phyloP scores from a whole-genome alignment of 2,888 invertebrate species.

The Parelbella ahira region DNA sequence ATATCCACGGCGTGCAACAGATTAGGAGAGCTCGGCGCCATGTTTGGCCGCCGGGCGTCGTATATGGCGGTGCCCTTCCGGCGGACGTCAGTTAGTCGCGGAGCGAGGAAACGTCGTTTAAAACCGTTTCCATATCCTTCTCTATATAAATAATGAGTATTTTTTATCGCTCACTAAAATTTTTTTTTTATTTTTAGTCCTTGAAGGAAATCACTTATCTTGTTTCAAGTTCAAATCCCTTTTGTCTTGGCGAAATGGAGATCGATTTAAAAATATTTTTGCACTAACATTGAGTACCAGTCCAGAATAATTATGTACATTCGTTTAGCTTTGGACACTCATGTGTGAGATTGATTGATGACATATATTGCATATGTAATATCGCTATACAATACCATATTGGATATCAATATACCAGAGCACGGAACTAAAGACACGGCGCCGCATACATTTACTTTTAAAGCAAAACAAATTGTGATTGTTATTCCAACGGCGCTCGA shows the following conservation, averaged over 20 bases:
- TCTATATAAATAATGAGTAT: slow-evolving; percentile 9
- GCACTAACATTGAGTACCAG: too few relatives aligned
- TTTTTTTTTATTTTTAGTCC: slow-evolving; percentile 17
- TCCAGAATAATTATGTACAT: too few relatives aligned
- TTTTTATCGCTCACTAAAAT: slow-evolving; percentile 9
- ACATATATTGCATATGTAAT: too few relatives aligned
- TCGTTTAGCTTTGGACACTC: too few relatives aligned
- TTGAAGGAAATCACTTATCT: slow-evolving; percentile 14
- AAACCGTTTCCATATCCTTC: slow-evolving; percentile 19
- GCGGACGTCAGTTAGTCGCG: slow-evolving; percentile 44
- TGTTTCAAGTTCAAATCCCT: slow-evolving; percentile 11
- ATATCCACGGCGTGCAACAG: slow-evolving; percentile 41
- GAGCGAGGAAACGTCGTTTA: slow-evolving; percentile 16
- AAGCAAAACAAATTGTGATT: slow-evolving; percentile 16
- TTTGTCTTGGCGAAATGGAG: background rate
- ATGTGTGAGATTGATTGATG: too few relatives aligned
- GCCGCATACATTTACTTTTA: slow-evolving; percentile 11
- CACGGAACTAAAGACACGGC: slow-evolving; percentile 10
- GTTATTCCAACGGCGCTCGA: slow-evolving; percentile 10
- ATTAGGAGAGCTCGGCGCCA: slow-evolving; percentile 48
- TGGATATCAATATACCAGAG: too few relatives aligned
- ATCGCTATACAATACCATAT: slow-evolving; percentile 1
- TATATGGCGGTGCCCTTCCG: slow-evolving; percentile 58
- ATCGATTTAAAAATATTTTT: background rate
- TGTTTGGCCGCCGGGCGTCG: slow-evolving; percentile 42